Conservation (phyloP, 2,888 invertebrate species). For the Chrysolina americana region DNA sequence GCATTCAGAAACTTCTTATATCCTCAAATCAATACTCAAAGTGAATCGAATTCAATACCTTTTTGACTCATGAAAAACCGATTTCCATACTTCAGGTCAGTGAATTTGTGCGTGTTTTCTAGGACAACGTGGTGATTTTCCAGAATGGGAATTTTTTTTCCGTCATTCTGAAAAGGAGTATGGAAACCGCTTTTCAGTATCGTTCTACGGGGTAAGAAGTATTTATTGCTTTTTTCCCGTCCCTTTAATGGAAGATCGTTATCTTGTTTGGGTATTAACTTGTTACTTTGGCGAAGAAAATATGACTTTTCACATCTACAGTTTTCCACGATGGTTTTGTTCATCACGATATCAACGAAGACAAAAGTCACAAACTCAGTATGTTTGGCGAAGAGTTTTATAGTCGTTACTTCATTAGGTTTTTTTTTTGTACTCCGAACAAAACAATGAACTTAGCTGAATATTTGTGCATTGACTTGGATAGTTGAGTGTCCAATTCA, state of each 20-base stretch:
- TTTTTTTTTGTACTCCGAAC: too few species aligned
- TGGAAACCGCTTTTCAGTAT: slow-evolving; percentile 4
- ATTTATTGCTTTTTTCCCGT: background rate
- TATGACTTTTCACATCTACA: background rate
- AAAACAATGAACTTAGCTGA: too few species aligned
- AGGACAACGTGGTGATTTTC: slow-evolving; percentile 20
- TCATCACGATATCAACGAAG: too few species aligned
- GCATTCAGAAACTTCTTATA: too few species aligned
- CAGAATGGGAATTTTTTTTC: background rate
- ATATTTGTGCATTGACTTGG: background rate
- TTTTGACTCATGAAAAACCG: background rate
- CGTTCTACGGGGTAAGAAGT: background rate
- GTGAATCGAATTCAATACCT: too few species aligned
- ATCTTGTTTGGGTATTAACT: background rate
- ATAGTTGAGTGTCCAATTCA: background rate
- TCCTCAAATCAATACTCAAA: too few species aligned
- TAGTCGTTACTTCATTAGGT: too few species aligned
- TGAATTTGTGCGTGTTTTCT: slow-evolving; percentile 28
- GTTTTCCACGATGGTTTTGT: background rate
- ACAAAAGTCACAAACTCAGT: too few species aligned
- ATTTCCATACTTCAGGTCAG: background rate
- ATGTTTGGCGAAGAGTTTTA: too few species aligned
- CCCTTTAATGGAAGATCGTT: background rate
- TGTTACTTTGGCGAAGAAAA: slow-evolving; percentile 10
- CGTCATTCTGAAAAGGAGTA: slow-evolving; percentile 11